phyloP scores from a whole-genome alignment of 2,888 invertebrate genomes.

The Folsomia manolachei region DNA sequence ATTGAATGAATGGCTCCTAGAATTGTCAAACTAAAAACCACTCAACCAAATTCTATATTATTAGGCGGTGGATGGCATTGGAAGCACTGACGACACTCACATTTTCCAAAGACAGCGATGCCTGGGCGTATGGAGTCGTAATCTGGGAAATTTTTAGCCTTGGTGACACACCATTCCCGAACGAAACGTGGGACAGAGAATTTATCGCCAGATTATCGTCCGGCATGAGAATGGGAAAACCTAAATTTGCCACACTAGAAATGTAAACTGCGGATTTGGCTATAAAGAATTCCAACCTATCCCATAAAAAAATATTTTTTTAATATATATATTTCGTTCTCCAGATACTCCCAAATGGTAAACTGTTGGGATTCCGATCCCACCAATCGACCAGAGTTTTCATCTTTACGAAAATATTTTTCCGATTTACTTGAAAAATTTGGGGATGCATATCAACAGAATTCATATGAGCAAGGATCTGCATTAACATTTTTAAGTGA shows the following conservation, averaged over 20 bases:
- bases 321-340: too few relatives aligned
- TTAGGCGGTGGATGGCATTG: constrained; percentile 43
- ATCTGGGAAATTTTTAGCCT: constrained; percentile 25
- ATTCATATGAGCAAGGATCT: not conserved
- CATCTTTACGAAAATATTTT: constrained; percentile 14
- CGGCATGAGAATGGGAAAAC: constrained; percentile 36
- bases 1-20: too few relatives aligned
- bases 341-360: constrained; percentile 28
- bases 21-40: too few relatives aligned
- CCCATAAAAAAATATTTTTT: too few relatives aligned
- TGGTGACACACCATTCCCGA: constrained; percentile 35
- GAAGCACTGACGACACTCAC: constrained; percentile 26
- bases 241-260: constrained; percentile 26
- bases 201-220: constrained; percentile 20
- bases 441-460: not conserved
- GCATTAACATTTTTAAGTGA: not conserved
- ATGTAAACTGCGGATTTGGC: too few relatives aligned
- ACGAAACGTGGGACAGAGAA: constrained; percentile 27
- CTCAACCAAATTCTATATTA: too few relatives aligned
- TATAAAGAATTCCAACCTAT: too few relatives aligned
- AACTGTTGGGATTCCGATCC: constrained; percentile 33
- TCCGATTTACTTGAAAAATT: not conserved
- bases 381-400: constrained; percentile 17
- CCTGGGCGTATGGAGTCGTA: constrained; percentile 30
- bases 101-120: constrained; percentile 27